Evolutionary conservation across 1,140 invertebrate genomes (phyloP).

Genomic region (Zaprionus ghesquierei): DNA sequence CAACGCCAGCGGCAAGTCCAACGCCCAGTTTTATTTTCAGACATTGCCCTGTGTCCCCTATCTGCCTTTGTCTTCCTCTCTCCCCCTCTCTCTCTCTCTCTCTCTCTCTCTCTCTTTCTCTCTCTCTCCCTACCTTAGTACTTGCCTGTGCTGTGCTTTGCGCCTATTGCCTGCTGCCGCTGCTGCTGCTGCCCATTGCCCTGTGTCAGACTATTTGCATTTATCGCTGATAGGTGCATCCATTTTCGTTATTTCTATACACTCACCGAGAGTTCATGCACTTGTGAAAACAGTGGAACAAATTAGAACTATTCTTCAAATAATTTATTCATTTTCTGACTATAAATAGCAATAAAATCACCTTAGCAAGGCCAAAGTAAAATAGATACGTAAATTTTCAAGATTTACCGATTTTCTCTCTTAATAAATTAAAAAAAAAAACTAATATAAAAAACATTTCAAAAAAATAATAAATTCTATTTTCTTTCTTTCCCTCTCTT

Average conservation of each 20-base stretch:
- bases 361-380: no score
- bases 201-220: conserved; percentile 34
- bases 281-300: not conserved
- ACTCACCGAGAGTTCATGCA: not conserved
- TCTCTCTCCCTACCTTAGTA: not conserved
- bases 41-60: not conserved
- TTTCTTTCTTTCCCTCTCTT: not conserved
- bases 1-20: conserved; percentile 19
- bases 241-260: conserved; percentile 25
- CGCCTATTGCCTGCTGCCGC: not conserved
- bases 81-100: not conserved
- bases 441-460: not conserved
- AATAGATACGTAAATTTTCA: no score
- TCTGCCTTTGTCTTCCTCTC: not conserved
- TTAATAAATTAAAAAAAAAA: not conserved
- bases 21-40: conserved; percentile 21
- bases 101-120: not conserved
- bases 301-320: no score
- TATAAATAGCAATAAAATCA: no score
- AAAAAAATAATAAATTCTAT: not conserved
- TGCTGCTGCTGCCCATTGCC: not conserved
- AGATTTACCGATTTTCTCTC: no score
- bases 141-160: not conserved
- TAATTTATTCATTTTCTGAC: no score
- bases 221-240: conserved; percentile 29